Base-by-base conservation (phyloP, 2,888 invertebrate genomes). In the Ichneumoninae sp. region DNA sequence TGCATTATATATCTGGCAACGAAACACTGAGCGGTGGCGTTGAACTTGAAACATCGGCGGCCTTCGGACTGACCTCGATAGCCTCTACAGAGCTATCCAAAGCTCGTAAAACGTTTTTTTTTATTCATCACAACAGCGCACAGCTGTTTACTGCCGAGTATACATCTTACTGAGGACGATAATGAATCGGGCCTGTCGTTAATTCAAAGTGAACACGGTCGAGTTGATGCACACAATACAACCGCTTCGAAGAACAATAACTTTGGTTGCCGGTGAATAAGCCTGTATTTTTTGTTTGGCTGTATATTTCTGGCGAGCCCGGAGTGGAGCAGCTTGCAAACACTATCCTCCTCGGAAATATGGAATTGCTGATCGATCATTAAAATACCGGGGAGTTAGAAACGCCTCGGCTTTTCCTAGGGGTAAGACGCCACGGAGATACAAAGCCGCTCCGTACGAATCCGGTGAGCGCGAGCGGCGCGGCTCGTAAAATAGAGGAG, bases 301-400 rank as follows among this genome's bases (percentile, higher is more conserved):
- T 10, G 22, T 54, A 54, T 52, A n/a, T 62, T 30, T 62, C 62
- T 6, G 30, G 26, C 57, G 57, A 57, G 13, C 26, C 33, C 30
- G 7, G 62, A 62, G 30, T 62, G 62, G 16, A 33, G 30, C 47
- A 13, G 26, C 47, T n/a, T n/a, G n/a, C n/a, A n/a, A n/a, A n/a
- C n/a, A n/a, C n/a, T n/a, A n/a, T n/a, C n/a, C 1, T 44, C 60
- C 33, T 26, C 57, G 54, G 57, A 47, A 77, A 68, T 68, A 77
- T 77, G 68, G 69, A 60, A 69, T 69, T 69, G 60, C 44, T 47
- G 69, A 77, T 77, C 40, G 77, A 40, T 57, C 68, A 77, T 77
- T 77, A 57, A 19, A 77, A 33, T 77, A 54, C 26, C 69, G 30
- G 47, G 26, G 33, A 4, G 62, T n/a, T 52, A 65, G 65, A n/a